These are phyloP conservation scores for Galerucella calmariensis DNA, from an alignment of 2,888 invertebrate genomes.

Conservation along the genomic window DNA sequence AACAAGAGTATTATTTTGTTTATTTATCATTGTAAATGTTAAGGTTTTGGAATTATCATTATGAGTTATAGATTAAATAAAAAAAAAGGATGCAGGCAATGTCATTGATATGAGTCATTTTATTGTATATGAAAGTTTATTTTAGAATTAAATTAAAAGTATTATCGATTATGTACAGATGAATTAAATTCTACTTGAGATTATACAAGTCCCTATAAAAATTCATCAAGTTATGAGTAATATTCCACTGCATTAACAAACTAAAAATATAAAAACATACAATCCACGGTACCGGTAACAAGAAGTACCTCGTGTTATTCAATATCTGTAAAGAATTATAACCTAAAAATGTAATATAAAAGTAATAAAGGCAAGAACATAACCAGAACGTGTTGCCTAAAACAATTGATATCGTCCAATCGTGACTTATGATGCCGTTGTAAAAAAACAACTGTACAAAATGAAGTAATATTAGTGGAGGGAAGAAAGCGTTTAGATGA, in stretches of 20 bases:
- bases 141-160: not conserved
- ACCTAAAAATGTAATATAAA: slow-evolving; percentile 96
- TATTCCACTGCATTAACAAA: slow-evolving; percentile 82
- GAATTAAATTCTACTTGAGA: slow-evolving; percentile 66
- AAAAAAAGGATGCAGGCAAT: too few relatives aligned
- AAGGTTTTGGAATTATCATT: too few relatives aligned
- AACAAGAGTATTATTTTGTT: too few relatives aligned
- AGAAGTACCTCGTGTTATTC: slow-evolving; percentile 83
- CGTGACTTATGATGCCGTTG: slow-evolving; percentile 71
- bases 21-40: too few relatives aligned
- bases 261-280: slow-evolving; percentile 81
- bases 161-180: slow-evolving; percentile 9
- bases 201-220: slow-evolving; percentile 77
- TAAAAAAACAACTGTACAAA: slow-evolving; percentile 91
- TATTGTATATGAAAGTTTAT: not conserved
- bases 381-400: slow-evolving; percentile 94
- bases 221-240: slow-evolving; percentile 80
- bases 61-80: too few relatives aligned
- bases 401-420: slow-evolving; percentile 48
- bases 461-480: slow-evolving; percentile 93
- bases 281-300: slow-evolving; percentile 84
- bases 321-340: slow-evolving; percentile 91
- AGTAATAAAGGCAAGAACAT: slow-evolving; percentile 86
- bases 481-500: slow-evolving; percentile 98
- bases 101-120: not conserved